Base-by-base conservation (phyloP, 2,888 invertebrate species). In the Sinentomon sp. region DNA sequence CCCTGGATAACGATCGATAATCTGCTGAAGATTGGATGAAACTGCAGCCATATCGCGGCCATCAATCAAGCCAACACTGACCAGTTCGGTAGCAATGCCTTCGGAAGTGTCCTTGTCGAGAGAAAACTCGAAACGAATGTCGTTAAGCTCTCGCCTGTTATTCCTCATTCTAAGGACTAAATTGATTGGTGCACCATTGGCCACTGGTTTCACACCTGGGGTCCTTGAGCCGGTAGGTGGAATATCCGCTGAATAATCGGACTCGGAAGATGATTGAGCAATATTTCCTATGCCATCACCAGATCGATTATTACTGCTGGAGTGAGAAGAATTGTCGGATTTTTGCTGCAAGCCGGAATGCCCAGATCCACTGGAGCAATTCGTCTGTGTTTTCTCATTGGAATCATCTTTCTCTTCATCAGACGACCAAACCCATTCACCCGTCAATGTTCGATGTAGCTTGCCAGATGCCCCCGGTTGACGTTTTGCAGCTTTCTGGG, bases 401-500 rank as follows among this genome's bases (percentile, higher is more conserved):
- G 36, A 34, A 16, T 30, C 72, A 45, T 72, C 75, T n/a, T n/a
- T n/a, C 44, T 85, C 78, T 48, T 87, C 87, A 48, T 80, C 82
- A 46, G 83, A 83, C 37, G 85, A 87, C 89, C 92, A 94, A 38
- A 87, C 85, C 92, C 92, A 92, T 53, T 85, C 85, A 22, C 92
- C 92, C 17, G 85, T 85, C 46, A 83, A 78, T 43, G 85, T 89
- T 48, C 89, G 68, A 54, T 85, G 85, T 40, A 85, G 58, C 1
- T 75, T 63, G 12, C 76, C 76, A 16, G 73, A 74, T 1, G 82
- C 69, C 18, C 83, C 83, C 1, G 83, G 82, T 54, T 77, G 76
- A 40, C 80, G 63, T 50, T 70, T 68, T 40, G 70, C 63, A 36
- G 68, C 68, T 57, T 85, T 87, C 51, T 80, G 74, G 7, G 85